Conservation (phyloP, 1,140 invertebrate genomes). For the Manduca sexta region DNA sequence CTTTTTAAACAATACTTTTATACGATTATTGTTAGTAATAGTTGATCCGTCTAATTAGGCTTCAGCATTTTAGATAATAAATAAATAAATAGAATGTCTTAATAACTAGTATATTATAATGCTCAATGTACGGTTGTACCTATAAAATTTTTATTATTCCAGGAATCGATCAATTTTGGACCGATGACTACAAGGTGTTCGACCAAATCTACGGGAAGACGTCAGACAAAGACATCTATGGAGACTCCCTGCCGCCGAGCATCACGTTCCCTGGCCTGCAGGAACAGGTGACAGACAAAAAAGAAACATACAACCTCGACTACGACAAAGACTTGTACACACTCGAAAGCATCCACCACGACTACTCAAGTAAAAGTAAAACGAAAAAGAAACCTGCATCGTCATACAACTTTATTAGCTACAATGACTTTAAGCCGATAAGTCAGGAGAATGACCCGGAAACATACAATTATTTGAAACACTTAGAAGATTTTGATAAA, state of each 20-base stretch:
- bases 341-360: constrained; percentile 29
- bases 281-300: constrained; percentile 40
- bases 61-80: no score
- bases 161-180: constrained; percentile 57
- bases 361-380: constrained; percentile 28
- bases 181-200: constrained; percentile 54
- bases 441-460: constrained; percentile 42
- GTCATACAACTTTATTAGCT: constrained; percentile 43
- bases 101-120: no score
- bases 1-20: no score
- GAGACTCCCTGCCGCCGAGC: constrained; percentile 36
- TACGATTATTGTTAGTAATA: no score
- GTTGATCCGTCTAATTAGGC: no score
- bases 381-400: constrained; percentile 30
- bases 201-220: constrained; percentile 58
- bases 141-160: constrained; percentile 4
- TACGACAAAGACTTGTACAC: constrained; percentile 21
- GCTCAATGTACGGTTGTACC: no score
- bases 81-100: no score
- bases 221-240: constrained; percentile 54
- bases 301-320: constrained; percentile 31
- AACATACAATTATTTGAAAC: constrained; percentile 50
- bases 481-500: constrained; percentile 33
- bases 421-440: constrained; percentile 42
- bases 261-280: constrained; percentile 23